phyloP scores from a whole-genome alignment of 2,888 invertebrate genomes.

The Criorhina ranunculi region DNA sequence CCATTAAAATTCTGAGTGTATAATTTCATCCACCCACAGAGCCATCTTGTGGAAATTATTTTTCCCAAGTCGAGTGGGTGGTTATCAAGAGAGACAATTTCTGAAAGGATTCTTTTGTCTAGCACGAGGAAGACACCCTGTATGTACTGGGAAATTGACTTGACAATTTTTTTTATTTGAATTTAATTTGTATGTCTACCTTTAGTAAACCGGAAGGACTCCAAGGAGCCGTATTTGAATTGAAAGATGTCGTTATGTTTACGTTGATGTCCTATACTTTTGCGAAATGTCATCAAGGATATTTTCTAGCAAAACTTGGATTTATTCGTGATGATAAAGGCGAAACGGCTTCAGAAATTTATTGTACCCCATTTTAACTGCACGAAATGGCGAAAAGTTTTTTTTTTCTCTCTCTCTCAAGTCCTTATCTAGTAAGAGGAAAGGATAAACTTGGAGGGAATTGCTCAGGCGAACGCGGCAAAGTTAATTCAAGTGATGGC shows the following conservation, averaged over 20 bases:
- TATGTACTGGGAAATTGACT: slow-evolving; percentile 39
- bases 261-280: slow-evolving; percentile 8
- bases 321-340: slow-evolving; percentile 11
- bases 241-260: slow-evolving; percentile 41
- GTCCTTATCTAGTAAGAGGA: slow-evolving; percentile 8
- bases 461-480: slow-evolving; percentile 29
- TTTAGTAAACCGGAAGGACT: slow-evolving; percentile 6
- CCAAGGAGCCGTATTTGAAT: slow-evolving; percentile 24
- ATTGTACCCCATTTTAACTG: slow-evolving; percentile 27
- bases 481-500: slow-evolving; percentile 22
- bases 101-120: slow-evolving; percentile 14
- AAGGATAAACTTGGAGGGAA: slow-evolving; percentile 33
- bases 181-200: slow-evolving; percentile 9
- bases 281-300: background rate
- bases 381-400: background rate
- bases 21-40: slow-evolving; percentile 51
- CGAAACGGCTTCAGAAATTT: slow-evolving; percentile 49
- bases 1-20: slow-evolving; percentile 73
- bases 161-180: slow-evolving; percentile 34
- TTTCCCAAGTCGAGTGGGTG: slow-evolving; percentile 35
- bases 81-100: slow-evolving; percentile 8
- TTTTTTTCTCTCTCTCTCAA: no score
- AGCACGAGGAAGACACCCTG: slow-evolving; percentile 26
- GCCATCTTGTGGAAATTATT: slow-evolving; percentile 44
- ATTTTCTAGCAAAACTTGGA: slow-evolving; percentile 6